Evolutionary conservation across 1,140 invertebrate species (phyloP).

Genomic region (Steinernema khuongi): DNA sequence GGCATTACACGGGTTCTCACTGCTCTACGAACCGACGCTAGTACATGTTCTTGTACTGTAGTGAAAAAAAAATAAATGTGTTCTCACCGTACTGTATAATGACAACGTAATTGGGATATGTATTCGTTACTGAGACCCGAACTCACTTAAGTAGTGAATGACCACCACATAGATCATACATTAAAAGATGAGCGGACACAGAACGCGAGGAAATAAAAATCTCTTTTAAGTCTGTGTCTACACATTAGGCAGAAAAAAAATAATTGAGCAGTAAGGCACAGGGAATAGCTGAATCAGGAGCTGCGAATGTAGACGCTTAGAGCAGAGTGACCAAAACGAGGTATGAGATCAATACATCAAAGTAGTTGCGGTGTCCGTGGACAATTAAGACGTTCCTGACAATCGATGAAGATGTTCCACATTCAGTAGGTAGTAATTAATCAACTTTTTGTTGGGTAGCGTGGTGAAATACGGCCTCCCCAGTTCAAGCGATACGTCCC

Average conservation of each 20-base stretch:
- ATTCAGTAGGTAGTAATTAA: too few relatives aligned
- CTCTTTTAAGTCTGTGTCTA: too few relatives aligned
- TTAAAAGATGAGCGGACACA: too few relatives aligned
- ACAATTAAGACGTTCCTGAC: too few relatives aligned
- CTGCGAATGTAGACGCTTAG: background rate
- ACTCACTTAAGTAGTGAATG: background rate
- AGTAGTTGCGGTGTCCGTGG: too few relatives aligned
- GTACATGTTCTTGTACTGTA: conserved; percentile 12
- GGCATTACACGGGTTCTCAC: background rate
- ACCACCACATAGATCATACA: too few relatives aligned
- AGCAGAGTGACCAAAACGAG: background rate
- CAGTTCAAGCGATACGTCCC: conserved; percentile 80
- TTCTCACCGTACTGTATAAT: background rate
- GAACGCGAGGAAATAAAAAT: too few relatives aligned
- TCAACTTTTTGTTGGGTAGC: background rate
- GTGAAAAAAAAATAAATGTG: background rate
- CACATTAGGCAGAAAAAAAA: too few relatives aligned
- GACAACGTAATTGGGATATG: too few relatives aligned
- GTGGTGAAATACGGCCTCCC: conserved; percentile 68
- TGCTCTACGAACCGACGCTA: background rate
- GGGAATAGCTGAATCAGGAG: background rate
- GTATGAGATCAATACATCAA: background rate
- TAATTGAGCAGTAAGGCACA: conserved; percentile 11
- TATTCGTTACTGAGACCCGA: background rate
- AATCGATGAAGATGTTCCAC: too few relatives aligned